Base-by-base conservation (phyloP, 2,113 vertebrate species). In the Gila orcuttii region DNA sequence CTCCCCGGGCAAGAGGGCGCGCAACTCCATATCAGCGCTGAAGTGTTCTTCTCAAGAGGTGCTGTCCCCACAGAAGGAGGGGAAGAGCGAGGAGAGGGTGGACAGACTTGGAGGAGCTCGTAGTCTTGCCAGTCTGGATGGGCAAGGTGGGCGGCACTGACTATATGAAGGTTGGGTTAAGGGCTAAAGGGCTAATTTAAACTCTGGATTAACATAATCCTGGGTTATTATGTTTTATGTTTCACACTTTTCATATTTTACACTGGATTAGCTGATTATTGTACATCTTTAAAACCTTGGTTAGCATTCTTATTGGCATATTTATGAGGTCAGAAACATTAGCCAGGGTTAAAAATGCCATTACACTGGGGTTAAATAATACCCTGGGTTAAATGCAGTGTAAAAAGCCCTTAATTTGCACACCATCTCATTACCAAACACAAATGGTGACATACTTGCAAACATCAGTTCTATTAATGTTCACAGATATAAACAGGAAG, bases 1-100 rank as follows among this genome's bases (percentile, higher is more conserved):
- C 85, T 99, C 98, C 19, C 98, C 98, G 57, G 97, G 96, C 89
- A 99, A 98, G 93, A 97, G 96, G 91, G 92, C 95, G 3, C 96
- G 97, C 79, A 97, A 96, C 88, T 99, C 97, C 85, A 97, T 99
- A 79, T 94, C 96, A 0, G 96, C 97, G 68, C 93, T 99, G 85
- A 99, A 99, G 92, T 96, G 96, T 1, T 93, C 96, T 62, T 99
- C 98, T 4, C 98, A 99, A 92, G 98, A 99, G 94, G 93, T 98
- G 36, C 94, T 98, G 86, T 96, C 95, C 82, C 94, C 94, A 0
- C 88, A 93, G 77, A 94, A 89, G 36, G 96, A 96, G 75, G 97
- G 97, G 33, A 96, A 94, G 94, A 93, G 91, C 12, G 95, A 96
- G 15, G 97, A 96, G 82, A 95, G 93, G 87, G 89, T 25, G 1